Percentiles rank a stretch among this genome's conserved stretches.
phyloP scores from a whole-genome alignment of 2,888 invertebrate genomes.

The Cephus pygmeus region DNA sequence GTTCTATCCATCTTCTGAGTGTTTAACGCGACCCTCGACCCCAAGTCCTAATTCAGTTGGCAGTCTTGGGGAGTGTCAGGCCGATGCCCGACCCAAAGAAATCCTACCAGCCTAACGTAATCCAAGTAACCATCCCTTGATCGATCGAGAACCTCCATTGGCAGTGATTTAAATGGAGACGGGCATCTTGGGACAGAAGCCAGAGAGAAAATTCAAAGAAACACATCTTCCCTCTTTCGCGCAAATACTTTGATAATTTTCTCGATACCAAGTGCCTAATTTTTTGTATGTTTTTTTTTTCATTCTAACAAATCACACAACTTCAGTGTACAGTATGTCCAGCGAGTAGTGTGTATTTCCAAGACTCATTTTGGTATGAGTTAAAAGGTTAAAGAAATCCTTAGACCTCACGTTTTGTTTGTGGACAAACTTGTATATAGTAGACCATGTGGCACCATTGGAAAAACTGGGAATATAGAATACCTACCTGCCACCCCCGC shows the following conservation, averaged over 20 bases:
- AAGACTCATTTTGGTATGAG: background rate
- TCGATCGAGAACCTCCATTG: background rate
- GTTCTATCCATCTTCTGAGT: background rate
- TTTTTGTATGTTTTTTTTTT: background rate
- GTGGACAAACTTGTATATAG: background rate
- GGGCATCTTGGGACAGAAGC: background rate
- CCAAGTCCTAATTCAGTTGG: background rate
- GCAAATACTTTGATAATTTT: background rate
- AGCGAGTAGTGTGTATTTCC: background rate
- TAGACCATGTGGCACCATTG: background rate
- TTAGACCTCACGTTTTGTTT: background rate
- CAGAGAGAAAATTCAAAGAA: background rate
- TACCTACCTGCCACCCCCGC: background rate
- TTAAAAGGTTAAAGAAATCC: background rate
- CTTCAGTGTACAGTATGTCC: background rate
- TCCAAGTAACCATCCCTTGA: background rate
- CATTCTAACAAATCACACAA: background rate
- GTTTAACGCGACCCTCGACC: background rate
- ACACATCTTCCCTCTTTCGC: background rate
- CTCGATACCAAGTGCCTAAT: background rate
- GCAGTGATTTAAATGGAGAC: background rate
- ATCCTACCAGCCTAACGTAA: background rate
- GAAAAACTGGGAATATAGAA: background rate
- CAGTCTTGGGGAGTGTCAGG: background rate
- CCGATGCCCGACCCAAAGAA: background rate